These are phyloP conservation scores for Hermaeophaga mercurialis DNA, from an alignment of 2,888 invertebrate genomes.

Conservation along the genomic window DNA sequence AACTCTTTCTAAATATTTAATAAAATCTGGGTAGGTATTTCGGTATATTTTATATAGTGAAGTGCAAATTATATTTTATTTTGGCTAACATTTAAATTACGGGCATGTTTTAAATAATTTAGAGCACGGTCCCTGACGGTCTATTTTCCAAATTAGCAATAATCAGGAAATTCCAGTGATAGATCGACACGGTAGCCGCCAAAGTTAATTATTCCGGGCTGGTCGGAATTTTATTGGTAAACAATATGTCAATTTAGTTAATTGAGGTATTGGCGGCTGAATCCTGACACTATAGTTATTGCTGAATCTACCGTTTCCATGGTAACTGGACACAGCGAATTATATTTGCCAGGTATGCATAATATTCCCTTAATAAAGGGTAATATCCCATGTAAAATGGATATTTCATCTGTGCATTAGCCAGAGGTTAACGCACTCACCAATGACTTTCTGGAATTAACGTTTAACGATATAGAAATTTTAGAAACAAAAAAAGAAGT, in stretches of 20 bases:
- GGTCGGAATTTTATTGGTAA: constrained; percentile 23
- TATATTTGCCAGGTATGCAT: constrained; percentile 29
- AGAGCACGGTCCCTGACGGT: background rate
- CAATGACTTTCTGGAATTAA: too few relatives aligned
- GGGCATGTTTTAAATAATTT: constrained; percentile 15
- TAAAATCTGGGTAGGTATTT: too few relatives aligned
- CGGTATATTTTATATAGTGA: too few relatives aligned
- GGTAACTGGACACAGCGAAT: constrained; percentile 22
- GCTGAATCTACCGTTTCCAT: constrained; percentile 26
- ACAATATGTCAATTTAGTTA: constrained; percentile 28
- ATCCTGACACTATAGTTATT: constrained; percentile 28
- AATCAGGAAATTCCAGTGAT: constrained; percentile 7
- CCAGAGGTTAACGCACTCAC: too few relatives aligned
- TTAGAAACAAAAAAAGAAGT: too few relatives aligned
- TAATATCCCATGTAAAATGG: background rate
- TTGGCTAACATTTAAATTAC: too few relatives aligned
- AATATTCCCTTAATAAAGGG: constrained; percentile 19
- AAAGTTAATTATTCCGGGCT: constrained; percentile 21
- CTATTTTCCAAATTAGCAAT: constrained; percentile 16
- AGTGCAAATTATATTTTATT: too few relatives aligned
- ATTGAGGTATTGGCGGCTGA: constrained; percentile 27
- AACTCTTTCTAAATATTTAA: too few relatives aligned
- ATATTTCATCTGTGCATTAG: too few relatives aligned
- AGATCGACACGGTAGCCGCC: background rate
- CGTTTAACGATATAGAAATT: too few relatives aligned